Evolutionary conservation across 2,113 vertebrate genomes (phyloP), one percentile per base, ranked within the genome.

Genomic region (Zapornia atra): DNA sequence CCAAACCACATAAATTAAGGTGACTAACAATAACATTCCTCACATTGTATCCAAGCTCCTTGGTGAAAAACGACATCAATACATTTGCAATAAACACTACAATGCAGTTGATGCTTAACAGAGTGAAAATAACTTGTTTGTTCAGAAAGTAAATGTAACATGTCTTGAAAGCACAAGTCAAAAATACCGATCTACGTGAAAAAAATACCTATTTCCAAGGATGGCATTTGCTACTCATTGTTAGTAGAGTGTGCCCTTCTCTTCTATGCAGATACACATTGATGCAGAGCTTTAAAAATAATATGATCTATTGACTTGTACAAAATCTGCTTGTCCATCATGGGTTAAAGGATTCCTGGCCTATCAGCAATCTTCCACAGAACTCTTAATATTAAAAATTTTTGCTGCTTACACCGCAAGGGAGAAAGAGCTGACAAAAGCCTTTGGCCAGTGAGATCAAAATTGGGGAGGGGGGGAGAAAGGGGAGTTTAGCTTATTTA

Each of bases 341-440:
- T 11, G 82, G 51, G 96, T 94, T 94, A 96, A 92, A 44, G 59
- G 28, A 65, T 84, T 94, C 90, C 60, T 88, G 56, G 78, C 75
- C 95, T 88, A 78, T 90, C 94, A 89, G 81, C 96, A 75, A 96
- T 84, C 78, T 93, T 84, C 48, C 42, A 57, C 26, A 28, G 65
- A 33, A 75, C 24, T 91, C 91, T 90, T 88, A 94, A 96, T 96
- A 97, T 90, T 96, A 96, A 97, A 96, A 79, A 77, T 10, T 65
- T 93, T 87, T 95, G 82, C 92, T 96, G 93, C 92, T 98, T 93
- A 95, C 51, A 95, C 65, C 28, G 53, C 94, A 94, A 68, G 88
- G 90, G 96, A 84, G 93, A 97, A 97, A 98, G 77, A 94, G 97
- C 98, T 98, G 98, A 98, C 95, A 92, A 96, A 96, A 95, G 96